Percentiles rank a stretch among this genome's conserved stretches.
phyloP scores from a whole-genome alignment of 1,140 invertebrate genomes.

The Drosophila aff. region DNA sequence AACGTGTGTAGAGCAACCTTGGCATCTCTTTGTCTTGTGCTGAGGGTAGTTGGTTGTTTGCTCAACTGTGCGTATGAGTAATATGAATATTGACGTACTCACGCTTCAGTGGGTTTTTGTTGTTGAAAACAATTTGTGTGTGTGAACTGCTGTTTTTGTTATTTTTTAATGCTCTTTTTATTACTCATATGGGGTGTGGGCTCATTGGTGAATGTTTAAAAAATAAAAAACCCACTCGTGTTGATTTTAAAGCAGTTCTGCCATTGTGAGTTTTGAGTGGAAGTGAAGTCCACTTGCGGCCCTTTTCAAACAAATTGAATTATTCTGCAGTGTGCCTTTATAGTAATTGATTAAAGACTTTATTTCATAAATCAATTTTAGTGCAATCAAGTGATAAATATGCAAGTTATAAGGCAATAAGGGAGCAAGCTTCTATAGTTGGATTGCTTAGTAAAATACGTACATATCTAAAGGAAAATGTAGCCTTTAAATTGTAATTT shows the following conservation, averaged over 20 bases:
- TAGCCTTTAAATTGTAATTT: not conserved
- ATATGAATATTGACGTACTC: slow-evolving; percentile 59
- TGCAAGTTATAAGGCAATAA: not conserved
- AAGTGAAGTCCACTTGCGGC: slow-evolving; percentile 38
- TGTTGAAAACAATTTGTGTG: slow-evolving; percentile 62
- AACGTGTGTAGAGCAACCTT: slow-evolving; percentile 15
- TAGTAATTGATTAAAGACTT: slow-evolving; percentile 8
- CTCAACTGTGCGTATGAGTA: slow-evolving; percentile 65
- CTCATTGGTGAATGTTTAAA: slow-evolving; percentile 38
- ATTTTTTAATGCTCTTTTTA: slow-evolving; percentile 27
- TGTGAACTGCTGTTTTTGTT: slow-evolving; percentile 25
- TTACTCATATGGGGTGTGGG: slow-evolving; percentile 17
- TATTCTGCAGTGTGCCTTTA: slow-evolving; percentile 15
- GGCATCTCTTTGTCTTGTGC: slow-evolving; percentile 22
- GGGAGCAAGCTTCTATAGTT: not conserved
- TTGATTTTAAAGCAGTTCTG: slow-evolving; percentile 56
- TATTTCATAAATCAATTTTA: not conserved
- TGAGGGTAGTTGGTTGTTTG: slow-evolving; percentile 39
- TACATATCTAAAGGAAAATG: not conserved
- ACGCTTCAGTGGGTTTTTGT: slow-evolving; percentile 61
- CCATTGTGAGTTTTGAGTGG: slow-evolving; percentile 30
- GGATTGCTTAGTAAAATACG: not conserved
- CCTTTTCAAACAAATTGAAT: slow-evolving; percentile 51
- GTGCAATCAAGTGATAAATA: not conserved
- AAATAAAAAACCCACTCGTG: slow-evolving; percentile 52